Percentiles rank a stretch among this genome's conserved stretches.
phyloP scores from a whole-genome alignment of 2,113 vertebrate species.

The Cryptotis parvus region DNA sequence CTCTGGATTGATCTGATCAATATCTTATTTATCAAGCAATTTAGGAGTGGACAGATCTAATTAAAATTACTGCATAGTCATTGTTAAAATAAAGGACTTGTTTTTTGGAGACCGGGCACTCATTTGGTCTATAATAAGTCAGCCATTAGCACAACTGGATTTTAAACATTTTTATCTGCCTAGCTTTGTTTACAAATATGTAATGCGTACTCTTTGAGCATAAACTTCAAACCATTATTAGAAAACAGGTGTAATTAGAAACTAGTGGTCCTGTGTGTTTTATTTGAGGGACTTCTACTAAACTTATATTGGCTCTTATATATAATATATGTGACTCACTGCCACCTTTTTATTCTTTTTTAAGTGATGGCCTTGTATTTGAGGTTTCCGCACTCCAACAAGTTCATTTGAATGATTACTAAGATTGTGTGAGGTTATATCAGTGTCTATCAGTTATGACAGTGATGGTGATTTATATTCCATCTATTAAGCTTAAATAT shows the following conservation, averaged over 20 bases:
- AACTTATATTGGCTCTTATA: conserved; percentile 61
- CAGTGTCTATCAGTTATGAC: conserved; percentile 80
- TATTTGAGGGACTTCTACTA: conserved; percentile 36
- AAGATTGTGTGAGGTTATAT: conserved; percentile 73
- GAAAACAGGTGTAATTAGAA: conserved; percentile 67
- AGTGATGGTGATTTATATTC: conserved; percentile 85
- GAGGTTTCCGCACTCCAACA: conserved; percentile 80
- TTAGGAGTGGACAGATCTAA: conserved; percentile 85
- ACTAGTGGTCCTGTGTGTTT: conserved; percentile 20
- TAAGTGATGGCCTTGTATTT: conserved; percentile 78
- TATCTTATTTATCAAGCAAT: conserved; percentile 88
- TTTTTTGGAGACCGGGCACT: conserved; percentile 84
- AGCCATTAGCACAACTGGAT: conserved; percentile 77
- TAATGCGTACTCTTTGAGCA: conserved; percentile 23
- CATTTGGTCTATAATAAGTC: conserved; percentile 81
- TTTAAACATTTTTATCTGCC: conserved; percentile 63
- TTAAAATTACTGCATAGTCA: conserved; percentile 86
- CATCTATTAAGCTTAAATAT: conserved; percentile 86
- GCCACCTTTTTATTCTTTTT: conserved; percentile 68
- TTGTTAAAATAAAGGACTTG: conserved; percentile 86
- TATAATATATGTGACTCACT: conserved; percentile 40
- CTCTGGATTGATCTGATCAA: conserved; percentile 83
- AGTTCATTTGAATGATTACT: conserved; percentile 87
- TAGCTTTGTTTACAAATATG: conserved; percentile 72
- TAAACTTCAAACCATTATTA: background rate